Conservation (phyloP, 2,888 invertebrate species). For the Acrocera orbiculus region DNA sequence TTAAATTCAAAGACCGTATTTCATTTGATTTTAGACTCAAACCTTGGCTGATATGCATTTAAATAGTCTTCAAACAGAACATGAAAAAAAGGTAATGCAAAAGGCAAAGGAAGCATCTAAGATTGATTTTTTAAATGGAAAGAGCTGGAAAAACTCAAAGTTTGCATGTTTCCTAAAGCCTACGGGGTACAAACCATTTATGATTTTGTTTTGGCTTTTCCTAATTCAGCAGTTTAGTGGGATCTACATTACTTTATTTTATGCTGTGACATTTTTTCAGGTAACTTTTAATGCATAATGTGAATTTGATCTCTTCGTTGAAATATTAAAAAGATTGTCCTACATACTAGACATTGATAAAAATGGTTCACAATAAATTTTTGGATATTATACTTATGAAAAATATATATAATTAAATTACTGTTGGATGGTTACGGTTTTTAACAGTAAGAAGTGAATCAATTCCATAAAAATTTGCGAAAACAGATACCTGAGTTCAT, state of each 20-base stretch:
- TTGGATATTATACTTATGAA: no score
- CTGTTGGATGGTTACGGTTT: no score
- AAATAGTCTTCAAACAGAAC: conserved; percentile 35
- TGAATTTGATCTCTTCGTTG: no score
- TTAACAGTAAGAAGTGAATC: no score
- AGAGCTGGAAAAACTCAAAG: conserved; percentile 23
- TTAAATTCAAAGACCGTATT: neutral
- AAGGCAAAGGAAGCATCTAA: conserved; percentile 15
- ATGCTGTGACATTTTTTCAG: conserved; percentile 40
- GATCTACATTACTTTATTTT: conserved; percentile 42
- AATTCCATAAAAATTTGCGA: no score
- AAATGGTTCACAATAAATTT: no score
- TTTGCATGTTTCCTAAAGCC: conserved; percentile 34
- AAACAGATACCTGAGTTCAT: no score
- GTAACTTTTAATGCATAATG: no score
- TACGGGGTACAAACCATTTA: conserved; percentile 40
- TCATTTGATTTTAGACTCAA: conserved; percentile 17
- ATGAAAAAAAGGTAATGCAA: conserved; percentile 32
- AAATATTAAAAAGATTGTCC: no score
- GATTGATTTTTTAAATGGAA: conserved; percentile 3
- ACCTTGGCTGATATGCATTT: conserved; percentile 35
- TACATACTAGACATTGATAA: no score
- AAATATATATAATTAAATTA: no score
- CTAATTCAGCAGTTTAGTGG: conserved; percentile 42
- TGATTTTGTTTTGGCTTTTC: conserved; percentile 37